These are phyloP conservation scores for Glandiceps talaboti DNA, from an alignment of 53 echinoderm and acorn worm genomes.

Conservation along the genomic window DNA sequence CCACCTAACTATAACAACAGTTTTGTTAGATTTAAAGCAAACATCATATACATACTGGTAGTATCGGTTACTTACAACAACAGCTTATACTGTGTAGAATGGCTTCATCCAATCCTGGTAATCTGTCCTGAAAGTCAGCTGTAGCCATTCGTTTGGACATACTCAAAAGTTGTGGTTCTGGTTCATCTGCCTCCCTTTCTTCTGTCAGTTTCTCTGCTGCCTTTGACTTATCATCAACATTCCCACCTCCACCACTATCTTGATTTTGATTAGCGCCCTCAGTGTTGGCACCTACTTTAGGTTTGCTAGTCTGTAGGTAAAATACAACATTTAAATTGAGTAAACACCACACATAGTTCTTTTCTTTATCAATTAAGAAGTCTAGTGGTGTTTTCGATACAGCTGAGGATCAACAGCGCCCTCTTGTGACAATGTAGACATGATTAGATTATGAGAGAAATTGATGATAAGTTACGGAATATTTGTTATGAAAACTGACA, in stretches of 20 bases:
- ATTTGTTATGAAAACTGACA: too few relatives aligned
- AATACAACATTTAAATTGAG: neutral
- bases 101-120: slow-evolving; percentile 76
- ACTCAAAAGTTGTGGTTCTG: slow-evolving; percentile 31
- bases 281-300: slow-evolving; percentile 30
- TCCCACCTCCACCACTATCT: slow-evolving; percentile 16
- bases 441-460: too few relatives aligned
- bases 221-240: slow-evolving; percentile 12
- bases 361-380: neutral
- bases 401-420: neutral
- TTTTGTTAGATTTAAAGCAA: too few relatives aligned
- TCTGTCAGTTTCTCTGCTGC: slow-evolving; percentile 7
- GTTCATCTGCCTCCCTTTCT: slow-evolving; percentile 46
- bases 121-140: slow-evolving; percentile 61
- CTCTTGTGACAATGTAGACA: too few relatives aligned
- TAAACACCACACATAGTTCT: neutral
- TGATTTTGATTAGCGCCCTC: slow-evolving; percentile 26
- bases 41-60: neutral
- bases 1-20: too few relatives aligned
- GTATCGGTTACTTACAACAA: slow-evolving; percentile 63
- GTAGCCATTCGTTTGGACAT: slow-evolving; percentile 81
- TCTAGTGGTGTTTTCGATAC: neutral
- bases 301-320: slow-evolving; percentile 21
- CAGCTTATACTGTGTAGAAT: slow-evolving; percentile 96
- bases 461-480: too few relatives aligned